Base-by-base conservation (phyloP, 2,797 vertebrate genomes). In the Staurois parvus region DNA sequence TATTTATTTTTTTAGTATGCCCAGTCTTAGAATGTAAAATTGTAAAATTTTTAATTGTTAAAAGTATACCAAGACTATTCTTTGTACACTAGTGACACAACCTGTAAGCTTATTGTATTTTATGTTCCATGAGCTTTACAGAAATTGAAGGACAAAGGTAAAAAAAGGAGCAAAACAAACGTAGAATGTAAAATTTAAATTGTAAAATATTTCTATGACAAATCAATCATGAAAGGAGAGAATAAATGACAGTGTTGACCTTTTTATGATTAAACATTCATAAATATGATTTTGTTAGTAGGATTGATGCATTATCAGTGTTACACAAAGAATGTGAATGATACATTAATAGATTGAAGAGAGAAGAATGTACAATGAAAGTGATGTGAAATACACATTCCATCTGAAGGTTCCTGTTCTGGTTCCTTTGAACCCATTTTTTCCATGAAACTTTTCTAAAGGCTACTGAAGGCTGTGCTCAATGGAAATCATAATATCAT, bases 171-270 rank as follows among this genome's bases (percentile, higher is more conserved):
- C 48, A 15, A 0, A 59, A 59, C 12, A 24, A 45, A 66, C 28
- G 34, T 42, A 78, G 34, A 67, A 78, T 78, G 29, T 19, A n/a
- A 66, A 42, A 42, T 78, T 66, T 66, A 67, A 78, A 66, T 78
- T 66, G 34, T 19, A 66, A 67, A 67, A 17, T 34, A 76, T 34
- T 5, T 62, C 30, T 37, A 40, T 78, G n/a, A 45, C 11, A 66
- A 66, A 66, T 77, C 32, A 77, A 56, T 77, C 32, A 64, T 28
- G 7, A 56, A 32, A 10, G 48, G 37, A 42, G 28, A 21, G 30
- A 67, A 59, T 32, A 59, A 5, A 67, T 15, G 76, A 66, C 52
- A 42, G 19, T 21, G 15, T 42, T 78, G 32, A 67, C 32, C 62
- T 78, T 78, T 66, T 67, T 21, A 28, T 37, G 0, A 26, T 40